These are phyloP conservation scores for Condylura cristata DNA, from an alignment of 2,113 vertebrate species.

Conservation along the genomic window DNA sequence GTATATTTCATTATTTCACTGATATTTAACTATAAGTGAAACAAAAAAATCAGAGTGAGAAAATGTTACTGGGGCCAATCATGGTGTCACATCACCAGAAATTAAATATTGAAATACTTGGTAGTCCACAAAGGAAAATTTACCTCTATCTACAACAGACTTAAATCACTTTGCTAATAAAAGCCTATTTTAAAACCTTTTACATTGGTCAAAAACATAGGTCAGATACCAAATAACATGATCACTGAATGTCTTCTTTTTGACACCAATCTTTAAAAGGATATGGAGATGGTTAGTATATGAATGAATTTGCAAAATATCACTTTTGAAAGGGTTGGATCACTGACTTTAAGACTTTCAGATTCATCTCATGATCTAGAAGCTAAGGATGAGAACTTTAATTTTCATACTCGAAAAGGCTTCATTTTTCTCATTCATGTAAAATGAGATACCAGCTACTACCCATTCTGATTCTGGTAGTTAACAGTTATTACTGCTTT, in stretches of 20 bases:
- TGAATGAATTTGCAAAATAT: background rate
- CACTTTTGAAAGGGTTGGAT: background rate
- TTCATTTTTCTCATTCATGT: background rate
- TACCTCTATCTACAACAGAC: background rate
- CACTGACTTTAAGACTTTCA: background rate
- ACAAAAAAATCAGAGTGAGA: background rate
- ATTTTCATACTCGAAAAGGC: background rate
- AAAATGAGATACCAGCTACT: background rate
- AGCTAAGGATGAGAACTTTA: background rate
- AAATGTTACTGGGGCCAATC: background rate
- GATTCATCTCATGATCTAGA: background rate
- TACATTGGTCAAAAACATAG: background rate
- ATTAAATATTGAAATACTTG: background rate
- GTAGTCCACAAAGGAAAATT: background rate
- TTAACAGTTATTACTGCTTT: conserved; percentile 4
- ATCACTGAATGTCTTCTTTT: background rate
- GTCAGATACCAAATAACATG: background rate
- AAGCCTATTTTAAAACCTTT: background rate
- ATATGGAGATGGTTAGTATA: background rate
- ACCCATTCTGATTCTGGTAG: background rate
- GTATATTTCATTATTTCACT: too few species aligned
- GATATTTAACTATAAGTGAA: background rate
- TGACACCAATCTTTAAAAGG: too few species aligned
- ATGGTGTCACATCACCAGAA: background rate
- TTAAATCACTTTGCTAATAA: background rate